Base-by-base conservation (phyloP, 2,797 vertebrate genomes). In the Cyclopterus lumpus region DNA sequence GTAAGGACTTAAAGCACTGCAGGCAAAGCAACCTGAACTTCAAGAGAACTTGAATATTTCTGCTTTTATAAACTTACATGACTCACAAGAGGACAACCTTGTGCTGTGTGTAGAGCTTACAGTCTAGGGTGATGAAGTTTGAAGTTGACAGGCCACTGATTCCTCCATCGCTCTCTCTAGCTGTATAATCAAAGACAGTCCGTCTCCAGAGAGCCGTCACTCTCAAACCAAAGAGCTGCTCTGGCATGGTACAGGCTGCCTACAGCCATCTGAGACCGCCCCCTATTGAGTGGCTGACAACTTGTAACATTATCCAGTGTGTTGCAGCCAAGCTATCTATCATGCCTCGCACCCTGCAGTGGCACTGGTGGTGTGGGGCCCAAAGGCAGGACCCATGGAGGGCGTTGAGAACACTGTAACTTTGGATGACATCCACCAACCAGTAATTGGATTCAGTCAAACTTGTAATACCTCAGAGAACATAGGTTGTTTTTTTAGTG, bases 231-330 rank as follows among this genome's bases (percentile, higher is more conserved):
- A 84, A 86, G 79, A 77, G 66, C 66, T 9, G 30, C 82, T 68
- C 51, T 84, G 79, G 83, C 81, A 22, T 32, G 66, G 80, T 75
- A 62, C 82, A 71, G 80, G 65, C 87, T 65, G 75, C 77, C 78
- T 72, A 55, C 40, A 80, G 88, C 84, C 90, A 86, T 90, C 88
- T 86, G 91, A 91, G 90, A 91, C 87, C 74, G 7, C 76, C 84
- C 80, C 86, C 86, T 79, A 79, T 86, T 86, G 84, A 92, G 82
- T 71, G 78, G 80, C 89, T 92, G 91, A 93, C 92, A 91, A 86
- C 90, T 92, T 84, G 77, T 89, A 91, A 92, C 91, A 90, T 89
- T 89, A 90, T 88, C 83, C 79, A 80, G 88, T 77, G 80, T 88
- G 84, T 24, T 84, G 80, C 66, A 86, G 87, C 85, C 80, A 66